phyloP scores from a whole-genome alignment of 2,797 vertebrate species.

The Artibeus jamaicensis region DNA sequence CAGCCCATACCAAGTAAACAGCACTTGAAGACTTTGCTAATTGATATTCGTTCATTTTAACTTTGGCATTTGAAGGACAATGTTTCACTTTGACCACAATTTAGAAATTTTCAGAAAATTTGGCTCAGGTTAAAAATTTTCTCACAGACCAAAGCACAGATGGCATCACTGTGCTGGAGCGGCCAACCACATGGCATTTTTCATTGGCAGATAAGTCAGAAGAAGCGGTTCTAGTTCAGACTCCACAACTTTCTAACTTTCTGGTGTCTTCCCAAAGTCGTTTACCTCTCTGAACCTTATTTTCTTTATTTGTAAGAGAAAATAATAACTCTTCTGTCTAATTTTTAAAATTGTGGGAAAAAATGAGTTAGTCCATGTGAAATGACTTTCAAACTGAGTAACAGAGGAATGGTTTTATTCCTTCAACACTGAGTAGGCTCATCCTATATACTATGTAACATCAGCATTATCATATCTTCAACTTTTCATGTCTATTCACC shows the following conservation, averaged over 20 bases:
- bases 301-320: not conserved
- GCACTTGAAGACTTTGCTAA: not conserved
- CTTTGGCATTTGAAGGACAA: not conserved
- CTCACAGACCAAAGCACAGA: constrained; percentile 25
- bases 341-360: not conserved
- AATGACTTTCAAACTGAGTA: not conserved
- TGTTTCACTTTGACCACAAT: not conserved
- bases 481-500: not conserved
- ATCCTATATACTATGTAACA: not conserved
- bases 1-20: not conserved
- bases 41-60: constrained; percentile 26
- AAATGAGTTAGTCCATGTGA: not conserved
- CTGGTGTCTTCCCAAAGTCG: not conserved
- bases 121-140: constrained; percentile 6
- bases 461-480: not conserved
- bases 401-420: not conserved
- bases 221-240: not conserved
- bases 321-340: not conserved
- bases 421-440: not conserved
- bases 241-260: not conserved
- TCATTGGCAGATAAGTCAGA: not conserved
- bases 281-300: not conserved
- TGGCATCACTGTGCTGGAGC: not conserved
- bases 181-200: not conserved
- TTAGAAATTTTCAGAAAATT: constrained; percentile 12